Base-by-base conservation (phyloP, 1,140 invertebrate species). In the Potamilus streckersoni region DNA sequence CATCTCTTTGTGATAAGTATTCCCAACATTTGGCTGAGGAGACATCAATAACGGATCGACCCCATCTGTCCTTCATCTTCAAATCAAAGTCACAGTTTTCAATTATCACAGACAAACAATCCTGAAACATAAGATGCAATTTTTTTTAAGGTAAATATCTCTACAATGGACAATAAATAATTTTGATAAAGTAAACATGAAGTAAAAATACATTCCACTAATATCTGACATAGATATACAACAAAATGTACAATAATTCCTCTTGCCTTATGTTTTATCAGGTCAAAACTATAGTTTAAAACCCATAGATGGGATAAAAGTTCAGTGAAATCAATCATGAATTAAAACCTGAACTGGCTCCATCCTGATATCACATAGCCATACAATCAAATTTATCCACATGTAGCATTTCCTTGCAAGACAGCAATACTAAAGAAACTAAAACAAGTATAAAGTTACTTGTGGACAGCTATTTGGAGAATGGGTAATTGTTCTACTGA, bases 1-100 rank as follows among this genome's bases (percentile, higher is more conserved):
- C 6, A 6, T 49, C 38, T 49, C 38, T 49, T 49, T 49, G 38
- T 49, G 38, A 49, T 49, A 49, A 49, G 38, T 49, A 49, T 49
- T 49, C 38, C 38, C 79, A 80, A 72, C 87, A 89, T 13, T 69
- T 61, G 6, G 66, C 56, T 23, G 88, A 87, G 55, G 86, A 84
- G 27, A 88, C 81, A 69, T 83, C 81, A 27, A 80, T 70, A 0
- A 86, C 80, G 64, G 79, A 82, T 66, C 82, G 76, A 11, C 83
- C 85, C 71, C 81, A 82, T 68, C 80, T 82, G 70, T 89, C 86
- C 63, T 77, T 76, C 17, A 66, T 68, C 14, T 83, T 70, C 1
- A 84, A 58, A 76, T 87, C 81, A 31, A 85, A 64, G 16, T 79
- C 74, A 68, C 82, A 80, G 56, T 71, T 67, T 65, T 83, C 79